phyloP scores from a whole-genome alignment of 2,888 invertebrate species.

The Xanthia togata region DNA sequence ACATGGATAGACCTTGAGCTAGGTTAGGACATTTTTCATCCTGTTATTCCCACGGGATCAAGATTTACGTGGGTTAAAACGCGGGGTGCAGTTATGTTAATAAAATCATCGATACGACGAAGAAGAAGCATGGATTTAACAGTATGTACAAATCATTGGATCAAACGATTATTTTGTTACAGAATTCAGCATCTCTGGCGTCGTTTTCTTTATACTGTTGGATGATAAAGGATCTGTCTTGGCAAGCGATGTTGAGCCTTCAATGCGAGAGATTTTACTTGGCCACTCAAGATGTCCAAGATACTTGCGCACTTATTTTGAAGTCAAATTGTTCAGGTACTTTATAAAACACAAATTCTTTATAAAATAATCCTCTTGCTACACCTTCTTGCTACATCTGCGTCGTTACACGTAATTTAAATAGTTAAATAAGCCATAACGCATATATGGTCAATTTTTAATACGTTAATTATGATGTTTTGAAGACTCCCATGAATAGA shows the following conservation, averaged over 20 bases:
- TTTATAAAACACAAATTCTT: neutral
- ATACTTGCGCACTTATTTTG: neutral
- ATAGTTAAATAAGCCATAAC: neutral
- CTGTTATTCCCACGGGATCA: no score
- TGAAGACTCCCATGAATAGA: neutral
- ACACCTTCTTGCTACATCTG: neutral
- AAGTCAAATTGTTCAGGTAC: slow-evolving; percentile 26
- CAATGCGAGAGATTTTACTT: slow-evolving; percentile 44
- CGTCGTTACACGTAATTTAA: neutral
- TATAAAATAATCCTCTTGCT: neutral
- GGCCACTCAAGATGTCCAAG: slow-evolving; percentile 17
- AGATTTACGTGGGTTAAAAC: no score
- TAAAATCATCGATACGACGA: neutral
- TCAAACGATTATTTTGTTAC: neutral
- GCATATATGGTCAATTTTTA: neutral
- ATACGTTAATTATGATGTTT: neutral
- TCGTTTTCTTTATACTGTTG: slow-evolving; percentile 10
- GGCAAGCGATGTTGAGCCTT: slow-evolving; percentile 9
- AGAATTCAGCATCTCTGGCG: neutral
- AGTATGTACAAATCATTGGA: neutral
- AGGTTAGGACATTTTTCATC: no score
- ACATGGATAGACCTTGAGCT: no score
- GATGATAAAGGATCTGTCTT: slow-evolving; percentile 29
- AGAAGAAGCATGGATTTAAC: neutral
- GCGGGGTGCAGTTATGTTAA: neutral